Base-by-base conservation (phyloP, 2,113 vertebrate species). In the Protomyctophum bolini region DNA sequence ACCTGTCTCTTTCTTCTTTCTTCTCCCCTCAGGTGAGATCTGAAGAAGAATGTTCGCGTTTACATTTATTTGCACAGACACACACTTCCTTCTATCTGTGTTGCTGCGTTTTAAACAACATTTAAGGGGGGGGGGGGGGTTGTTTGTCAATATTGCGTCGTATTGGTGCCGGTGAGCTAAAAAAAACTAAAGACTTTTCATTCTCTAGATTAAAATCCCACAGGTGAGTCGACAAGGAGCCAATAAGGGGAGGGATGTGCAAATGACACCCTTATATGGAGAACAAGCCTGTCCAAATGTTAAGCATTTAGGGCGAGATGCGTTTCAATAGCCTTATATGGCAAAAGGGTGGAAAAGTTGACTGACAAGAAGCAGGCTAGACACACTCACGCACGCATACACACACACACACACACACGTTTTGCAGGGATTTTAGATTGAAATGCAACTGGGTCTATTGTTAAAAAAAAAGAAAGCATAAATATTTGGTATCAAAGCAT, bases 251-350 rank as follows among this genome's bases (percentile, higher is more conserved):
- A 33, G 52, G 77, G 72, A 70, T 76, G 10, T 47, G 62, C 55
- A 75, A 46, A 7, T 47, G 41, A 74, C 69, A 6, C 8, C 92
- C 90, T 84, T 90, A 88, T 92, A 91, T 73, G 90, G 91, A 81
- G 66, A 87, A 65, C 66, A 81, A 85, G 79, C 41, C 58, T 85
- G 79, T 81, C 57, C 60, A 63, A 65, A 63, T 68, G 58, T 29
- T 58, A 63, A 63, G 64, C 63, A 69, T 66, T 70, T 80, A 46
- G 68, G 64, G 63, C 54, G 77, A 67, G 69, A 69, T 49, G 58
- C 58, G 29, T 49, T 11, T 60, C 41, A 68, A 33, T 69, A 49
- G 9, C 84, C 91, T 90, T 88, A 89, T 91, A 88, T 86, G 91
- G 91, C 33, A 76, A 88, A 79, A 75, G 49, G 57, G 7, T 63